These are phyloP conservation scores for Zalophus californianus DNA, from an alignment of 2,797 vertebrate genomes.

Conservation along the genomic window DNA sequence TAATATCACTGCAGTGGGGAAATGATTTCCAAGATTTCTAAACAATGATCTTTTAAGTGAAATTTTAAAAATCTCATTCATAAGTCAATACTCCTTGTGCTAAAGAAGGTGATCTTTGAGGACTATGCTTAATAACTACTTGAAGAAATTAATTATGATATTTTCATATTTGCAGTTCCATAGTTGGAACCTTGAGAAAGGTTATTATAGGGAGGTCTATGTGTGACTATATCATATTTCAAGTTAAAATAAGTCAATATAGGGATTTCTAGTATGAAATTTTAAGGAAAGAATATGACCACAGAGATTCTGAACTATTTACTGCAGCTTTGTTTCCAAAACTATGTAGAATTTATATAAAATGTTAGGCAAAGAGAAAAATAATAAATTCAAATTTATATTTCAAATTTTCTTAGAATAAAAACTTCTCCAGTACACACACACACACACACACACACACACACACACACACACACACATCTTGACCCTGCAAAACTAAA, in stretches of 20 bases:
- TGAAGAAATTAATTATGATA: slow-evolving; percentile 33
- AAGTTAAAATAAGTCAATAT: slow-evolving; percentile 43
- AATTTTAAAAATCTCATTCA: neutral
- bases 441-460: neutral
- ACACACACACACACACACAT: rapidly evolving
- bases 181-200: neutral
- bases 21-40: slow-evolving; percentile 29
- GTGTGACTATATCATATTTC: slow-evolving; percentile 1
- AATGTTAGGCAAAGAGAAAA: neutral
- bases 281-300: slow-evolving; percentile 22
- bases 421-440: neutral
- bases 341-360: slow-evolving; percentile 7
- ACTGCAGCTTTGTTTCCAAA: neutral
- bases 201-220: neutral
- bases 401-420: neutral
- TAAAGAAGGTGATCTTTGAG: slow-evolving; percentile 27
- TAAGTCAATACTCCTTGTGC: neutral
- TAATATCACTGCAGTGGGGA: neutral
- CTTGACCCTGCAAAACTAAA: neutral
- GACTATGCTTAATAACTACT: neutral
- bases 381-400: neutral
- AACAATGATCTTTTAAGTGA: neutral
- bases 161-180: neutral
- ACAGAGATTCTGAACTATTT: neutral
- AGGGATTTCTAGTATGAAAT: neutral